phyloP scores from a whole-genome alignment of 2,888 invertebrate genomes.

The Chirona hameri region DNA sequence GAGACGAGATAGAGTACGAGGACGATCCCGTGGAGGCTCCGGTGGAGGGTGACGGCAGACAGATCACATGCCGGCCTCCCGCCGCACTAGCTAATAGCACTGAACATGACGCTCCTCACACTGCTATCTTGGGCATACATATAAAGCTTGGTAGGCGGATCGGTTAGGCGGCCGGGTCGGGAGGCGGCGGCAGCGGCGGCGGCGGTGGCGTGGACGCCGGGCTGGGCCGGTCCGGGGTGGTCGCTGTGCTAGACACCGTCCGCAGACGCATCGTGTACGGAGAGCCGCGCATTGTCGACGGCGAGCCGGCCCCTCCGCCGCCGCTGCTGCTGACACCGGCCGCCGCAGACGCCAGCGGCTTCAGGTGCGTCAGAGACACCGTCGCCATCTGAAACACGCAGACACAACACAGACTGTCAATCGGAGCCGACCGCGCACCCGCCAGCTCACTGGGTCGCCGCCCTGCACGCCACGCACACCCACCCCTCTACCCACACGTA shows the following conservation, averaged over 20 bases:
- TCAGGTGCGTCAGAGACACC: slow-evolving; percentile 6
- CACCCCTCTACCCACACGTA: no score
- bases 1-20: not conserved
- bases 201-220: not conserved
- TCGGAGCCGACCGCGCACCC: not conserved
- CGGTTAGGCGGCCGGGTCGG: not conserved
- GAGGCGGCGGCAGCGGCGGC: not conserved
- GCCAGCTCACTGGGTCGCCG: no score
- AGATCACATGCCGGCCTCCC: not conserved
- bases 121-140: not conserved
- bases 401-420: not conserved
- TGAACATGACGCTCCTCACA: not conserved
- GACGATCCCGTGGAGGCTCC: not conserved
- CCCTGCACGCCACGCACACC: no score
- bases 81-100: not conserved
- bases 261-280: slow-evolving; percentile 25
- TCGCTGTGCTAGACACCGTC: not conserved
- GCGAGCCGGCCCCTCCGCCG: not conserved
- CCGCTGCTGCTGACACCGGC: no score
- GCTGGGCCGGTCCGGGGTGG: slow-evolving; percentile 1
- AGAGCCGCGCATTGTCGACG: not conserved
- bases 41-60: not conserved
- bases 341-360: not conserved
- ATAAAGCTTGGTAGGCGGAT: not conserved
- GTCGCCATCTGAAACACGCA: not conserved